Evolutionary conservation across 1,140 invertebrate genomes (phyloP).

Genomic region (Diploscapter pachys): DNA sequence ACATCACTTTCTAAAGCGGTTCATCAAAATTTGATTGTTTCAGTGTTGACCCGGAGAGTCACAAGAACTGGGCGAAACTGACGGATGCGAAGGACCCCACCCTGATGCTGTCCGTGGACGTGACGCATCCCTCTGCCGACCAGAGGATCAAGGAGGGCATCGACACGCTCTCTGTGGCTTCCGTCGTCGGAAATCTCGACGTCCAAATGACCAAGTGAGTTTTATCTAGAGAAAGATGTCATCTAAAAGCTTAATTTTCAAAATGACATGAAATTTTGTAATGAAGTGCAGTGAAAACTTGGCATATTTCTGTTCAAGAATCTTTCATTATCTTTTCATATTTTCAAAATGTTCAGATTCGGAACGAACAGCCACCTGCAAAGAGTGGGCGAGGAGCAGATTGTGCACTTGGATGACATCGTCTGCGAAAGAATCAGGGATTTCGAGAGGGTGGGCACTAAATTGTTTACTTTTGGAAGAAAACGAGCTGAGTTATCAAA

Average conservation of each 20-base stretch:
- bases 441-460: not conserved
- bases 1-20: not conserved
- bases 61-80: constrained; percentile 4
- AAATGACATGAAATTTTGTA: no score
- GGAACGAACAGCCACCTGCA: not conserved
- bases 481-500: no score
- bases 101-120: constrained; percentile 18
- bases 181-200: constrained; percentile 29
- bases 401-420: not conserved
- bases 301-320: no score
- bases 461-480: no score
- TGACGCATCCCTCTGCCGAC: constrained; percentile 7
- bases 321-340: not conserved
- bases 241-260: no score
- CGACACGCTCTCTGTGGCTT: not conserved
- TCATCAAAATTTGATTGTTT: no score
- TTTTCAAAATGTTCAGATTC: not conserved
- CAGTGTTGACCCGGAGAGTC: no score
- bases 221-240: not conserved
- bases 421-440: constrained; percentile 7
- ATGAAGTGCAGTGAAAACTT: no score
- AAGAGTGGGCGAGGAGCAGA: constrained; percentile 1
- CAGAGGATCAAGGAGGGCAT: not conserved
- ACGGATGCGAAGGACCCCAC: constrained; percentile 6
- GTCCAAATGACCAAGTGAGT: constrained; percentile 3